Conservation (phyloP, 2,888 invertebrate genomes). For the Cenopis cana region DNA sequence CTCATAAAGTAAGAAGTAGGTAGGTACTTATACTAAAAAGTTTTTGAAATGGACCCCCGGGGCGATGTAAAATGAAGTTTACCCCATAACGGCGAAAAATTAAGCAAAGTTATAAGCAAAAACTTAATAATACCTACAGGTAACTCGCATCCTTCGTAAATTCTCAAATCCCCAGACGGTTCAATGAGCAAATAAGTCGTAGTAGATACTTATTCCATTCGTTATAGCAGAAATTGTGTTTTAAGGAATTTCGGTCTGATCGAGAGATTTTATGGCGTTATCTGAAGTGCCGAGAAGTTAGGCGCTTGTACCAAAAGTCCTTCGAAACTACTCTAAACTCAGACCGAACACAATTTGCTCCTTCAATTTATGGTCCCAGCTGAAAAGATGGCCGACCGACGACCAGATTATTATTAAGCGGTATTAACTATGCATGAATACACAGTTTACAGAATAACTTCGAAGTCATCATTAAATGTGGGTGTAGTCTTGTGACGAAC, state of each 20-base stretch:
- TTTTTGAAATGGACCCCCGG: conserved; percentile 13
- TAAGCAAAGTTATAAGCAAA: conserved; percentile 20
- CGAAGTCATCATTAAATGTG: neutral
- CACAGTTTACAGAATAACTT: too few relatives aligned
- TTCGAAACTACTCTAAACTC: conserved; percentile 31
- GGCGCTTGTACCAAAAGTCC: neutral
- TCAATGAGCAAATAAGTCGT: conserved; percentile 2
- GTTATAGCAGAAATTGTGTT: conserved; percentile 6
- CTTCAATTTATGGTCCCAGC: conserved; percentile 16
- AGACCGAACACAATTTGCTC: conserved; percentile 25
- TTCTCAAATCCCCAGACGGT: conserved; percentile 23
- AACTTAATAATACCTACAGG: conserved; percentile 5
- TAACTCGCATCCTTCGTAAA: conserved; percentile 13
- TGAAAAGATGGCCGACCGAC: conserved; percentile 3
- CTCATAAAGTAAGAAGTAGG: neutral
- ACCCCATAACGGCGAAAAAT: conserved; percentile 5
- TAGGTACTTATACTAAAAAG: neutral
- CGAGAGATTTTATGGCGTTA: conserved; percentile 28
- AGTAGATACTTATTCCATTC: conserved; percentile 8
- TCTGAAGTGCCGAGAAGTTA: conserved; percentile 28
- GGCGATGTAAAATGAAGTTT: conserved; percentile 15
- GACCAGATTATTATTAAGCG: neutral
- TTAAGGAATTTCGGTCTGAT: conserved; percentile 3
- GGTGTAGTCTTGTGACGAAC: too few relatives aligned
- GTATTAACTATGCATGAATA: neutral